Percentiles rank a stretch among this genome's conserved stretches.
Evolutionary conservation across 2,888 invertebrate genomes (phyloP).

Genomic region (Salticus scenicus): DNA sequence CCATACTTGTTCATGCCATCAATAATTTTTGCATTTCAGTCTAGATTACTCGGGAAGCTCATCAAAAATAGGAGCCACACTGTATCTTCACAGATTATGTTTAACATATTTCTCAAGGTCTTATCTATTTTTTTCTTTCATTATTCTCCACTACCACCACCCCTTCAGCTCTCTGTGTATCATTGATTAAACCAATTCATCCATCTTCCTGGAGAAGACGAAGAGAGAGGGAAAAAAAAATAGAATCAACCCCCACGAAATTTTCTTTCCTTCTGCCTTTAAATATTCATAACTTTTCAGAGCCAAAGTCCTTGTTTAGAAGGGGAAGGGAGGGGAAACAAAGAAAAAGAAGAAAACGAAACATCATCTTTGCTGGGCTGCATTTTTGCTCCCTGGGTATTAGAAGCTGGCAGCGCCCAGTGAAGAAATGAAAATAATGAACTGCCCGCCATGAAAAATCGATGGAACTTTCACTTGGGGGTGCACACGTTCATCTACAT

Average conservation of each 20-base stretch:
- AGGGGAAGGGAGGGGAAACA: background rate
- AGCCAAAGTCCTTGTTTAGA: background rate
- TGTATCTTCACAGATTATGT: background rate
- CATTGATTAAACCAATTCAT: background rate
- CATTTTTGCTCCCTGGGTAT: constrained; percentile 22
- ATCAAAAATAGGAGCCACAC: background rate
- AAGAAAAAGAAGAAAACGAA: background rate
- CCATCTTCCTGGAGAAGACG: background rate
- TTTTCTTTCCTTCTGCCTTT: constrained; percentile 5
- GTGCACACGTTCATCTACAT: constrained; percentile 45
- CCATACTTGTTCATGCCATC: too few species aligned
- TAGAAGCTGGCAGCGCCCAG: constrained; percentile 19
- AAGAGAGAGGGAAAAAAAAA: too few species aligned
- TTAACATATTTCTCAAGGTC: constrained; percentile 3
- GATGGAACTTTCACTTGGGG: constrained; percentile 28
- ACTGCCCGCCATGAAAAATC: constrained; percentile 28
- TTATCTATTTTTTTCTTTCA: background rate
- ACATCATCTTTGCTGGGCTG: constrained; percentile 8
- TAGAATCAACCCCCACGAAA: background rate
- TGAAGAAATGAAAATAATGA: constrained; percentile 30
- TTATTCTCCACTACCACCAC: background rate
- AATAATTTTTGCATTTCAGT: too few species aligned
- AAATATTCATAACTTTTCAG: constrained; percentile 6
- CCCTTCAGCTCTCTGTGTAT: background rate
- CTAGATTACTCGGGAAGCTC: too few species aligned